Percentiles rank a stretch among this genome's conserved stretches.
Conservation (phyloP, 2,888 invertebrate genomes). For the Asteroscopus sphinx region DNA sequence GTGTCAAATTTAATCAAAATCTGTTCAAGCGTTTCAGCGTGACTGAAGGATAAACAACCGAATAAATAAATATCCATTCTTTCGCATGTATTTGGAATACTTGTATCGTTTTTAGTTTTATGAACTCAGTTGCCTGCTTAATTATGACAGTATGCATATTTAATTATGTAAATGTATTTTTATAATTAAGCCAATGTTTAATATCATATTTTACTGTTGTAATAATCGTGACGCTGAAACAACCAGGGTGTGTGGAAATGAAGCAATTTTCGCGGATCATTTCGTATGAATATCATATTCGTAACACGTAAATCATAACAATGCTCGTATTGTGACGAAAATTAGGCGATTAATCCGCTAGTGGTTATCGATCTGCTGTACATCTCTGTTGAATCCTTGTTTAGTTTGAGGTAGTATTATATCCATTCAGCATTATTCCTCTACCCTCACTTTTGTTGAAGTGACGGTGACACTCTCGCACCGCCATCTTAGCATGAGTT, state of each 20-base stretch:
- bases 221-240: background rate
- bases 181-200: slow-evolving; percentile 5
- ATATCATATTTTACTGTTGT: background rate
- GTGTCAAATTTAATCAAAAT: too few relatives aligned
- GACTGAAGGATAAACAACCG: too few relatives aligned
- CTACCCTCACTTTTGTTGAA: too few relatives aligned
- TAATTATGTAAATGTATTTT: slow-evolving; percentile 15
- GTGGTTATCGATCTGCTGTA: slow-evolving; percentile 32
- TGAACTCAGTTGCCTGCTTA: slow-evolving; percentile 16
- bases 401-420: too few relatives aligned
- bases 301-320: slow-evolving; percentile 22
- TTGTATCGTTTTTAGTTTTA: too few relatives aligned
- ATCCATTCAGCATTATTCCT: too few relatives aligned
- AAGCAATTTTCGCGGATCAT: slow-evolving; percentile 27
- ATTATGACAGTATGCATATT: slow-evolving; percentile 28
- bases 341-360: slow-evolving; percentile 36
- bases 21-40: too few relatives aligned
- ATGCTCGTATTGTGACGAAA: slow-evolving; percentile 27
- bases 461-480: too few relatives aligned
- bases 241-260: slow-evolving; percentile 1
- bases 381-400: too few relatives aligned
- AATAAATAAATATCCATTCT: too few relatives aligned
- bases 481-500: too few relatives aligned
- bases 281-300: slow-evolving; percentile 16
- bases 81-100: too few relatives aligned